Base-by-base conservation (phyloP, 2,888 invertebrate species). In the Lasioglossum calceatum region DNA sequence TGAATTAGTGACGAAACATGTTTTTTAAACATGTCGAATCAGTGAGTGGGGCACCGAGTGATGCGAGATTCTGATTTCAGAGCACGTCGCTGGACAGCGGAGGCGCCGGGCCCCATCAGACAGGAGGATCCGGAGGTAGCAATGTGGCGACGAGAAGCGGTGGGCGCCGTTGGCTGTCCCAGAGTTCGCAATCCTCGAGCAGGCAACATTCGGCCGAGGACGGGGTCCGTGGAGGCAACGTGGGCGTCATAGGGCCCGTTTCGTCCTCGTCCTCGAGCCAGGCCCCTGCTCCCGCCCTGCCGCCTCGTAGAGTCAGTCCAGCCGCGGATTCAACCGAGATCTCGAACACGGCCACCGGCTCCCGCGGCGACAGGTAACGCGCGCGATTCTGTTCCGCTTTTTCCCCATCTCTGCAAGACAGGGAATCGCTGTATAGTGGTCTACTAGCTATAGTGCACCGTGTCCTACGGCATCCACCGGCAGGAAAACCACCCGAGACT, bases 261-360 rank as follows among this genome's bases (percentile, higher is more conserved):
- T 93, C 93, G 91, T 89, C 92, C 86, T 92, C 93, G 91, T 91
- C 94, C 90, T 91, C 93, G 84, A 90, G 93, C 78, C 94, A 93
- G 91, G 92, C 89, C 86, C 93, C 92, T 87, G 92, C 89, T 88
- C 92, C 94, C 89, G 94, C 92, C 85, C 92, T 93, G 86, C 93
- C 94, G 82, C 93, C 93, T 79, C 94, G 94, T 72, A 94, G 95
- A 90, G 93, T 95, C 95, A 96, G 96, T 96, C 96, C 96, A 86
- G 95, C 95, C 92, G 93, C 95, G 92, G 95, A 96, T 92, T 92
- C 95, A 91, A 94, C 95, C 91, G 95, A 94, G 90, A 92, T 93
- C 90, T 88, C 90, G 87, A 93, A 92, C 86, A 87, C 93, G 61
- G 89, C 82, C 84, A 70, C 86, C 82, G 87, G 91, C 83, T 88